Evolutionary conservation across 2,888 invertebrate species (phyloP).

Genomic region (Scaptomyza reducta): DNA sequence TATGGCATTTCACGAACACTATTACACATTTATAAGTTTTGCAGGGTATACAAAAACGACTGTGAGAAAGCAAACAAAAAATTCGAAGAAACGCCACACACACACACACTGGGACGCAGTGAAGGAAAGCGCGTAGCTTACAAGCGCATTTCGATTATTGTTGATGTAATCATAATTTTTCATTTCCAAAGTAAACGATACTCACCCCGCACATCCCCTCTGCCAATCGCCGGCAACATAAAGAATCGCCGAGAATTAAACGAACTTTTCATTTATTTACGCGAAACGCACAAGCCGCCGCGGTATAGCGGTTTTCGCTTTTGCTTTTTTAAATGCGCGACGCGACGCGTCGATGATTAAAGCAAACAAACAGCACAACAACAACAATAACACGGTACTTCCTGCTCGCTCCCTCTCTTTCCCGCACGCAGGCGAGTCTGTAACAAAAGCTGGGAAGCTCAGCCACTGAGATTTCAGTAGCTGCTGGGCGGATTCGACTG

Average conservation of each 20-base stretch:
- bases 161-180: conserved; percentile 80
- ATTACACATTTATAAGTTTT: background rate
- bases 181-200: conserved; percentile 80
- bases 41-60: conserved; percentile 4
- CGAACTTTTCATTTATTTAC: conserved; percentile 78
- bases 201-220: background rate
- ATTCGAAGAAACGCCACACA: conserved; percentile 13
- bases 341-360: conserved; percentile 75
- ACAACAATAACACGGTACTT: conserved; percentile 10
- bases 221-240: conserved; percentile 34
- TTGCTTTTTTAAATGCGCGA: conserved; percentile 62
- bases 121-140: conserved; percentile 61
- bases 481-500: conserved; percentile 38
- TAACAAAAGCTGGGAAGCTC: conserved; percentile 37
- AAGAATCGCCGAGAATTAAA: conserved; percentile 73
- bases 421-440: conserved; percentile 3
- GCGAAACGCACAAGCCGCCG: conserved; percentile 58
- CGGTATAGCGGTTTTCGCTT: conserved; percentile 33
- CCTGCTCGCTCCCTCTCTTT: background rate
- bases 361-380: conserved; percentile 59
- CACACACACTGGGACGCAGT: background rate
- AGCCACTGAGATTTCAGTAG: conserved; percentile 46
- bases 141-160: conserved; percentile 80
- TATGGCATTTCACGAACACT: background rate
- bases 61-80: conserved; percentile 14